Conservation (phyloP, 2,797 vertebrate species). For the Falco cherrug region DNA sequence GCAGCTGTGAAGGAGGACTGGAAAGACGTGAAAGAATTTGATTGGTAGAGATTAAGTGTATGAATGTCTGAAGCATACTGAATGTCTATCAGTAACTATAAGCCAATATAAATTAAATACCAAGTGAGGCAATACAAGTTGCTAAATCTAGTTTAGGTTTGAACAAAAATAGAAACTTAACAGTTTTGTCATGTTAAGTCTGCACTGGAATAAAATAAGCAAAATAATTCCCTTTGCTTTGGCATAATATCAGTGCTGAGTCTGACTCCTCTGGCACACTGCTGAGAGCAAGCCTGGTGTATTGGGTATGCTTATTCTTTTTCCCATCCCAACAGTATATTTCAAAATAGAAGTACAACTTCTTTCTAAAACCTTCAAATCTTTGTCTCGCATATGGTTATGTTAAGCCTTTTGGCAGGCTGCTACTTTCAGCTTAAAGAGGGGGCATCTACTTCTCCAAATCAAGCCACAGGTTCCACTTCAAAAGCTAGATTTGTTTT, state of each 20-base stretch:
- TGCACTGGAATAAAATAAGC: neutral
- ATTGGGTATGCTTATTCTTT: neutral
- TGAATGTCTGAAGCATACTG: neutral
- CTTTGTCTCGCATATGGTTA: neutral
- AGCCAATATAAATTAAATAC: neutral
- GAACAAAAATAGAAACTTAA: neutral
- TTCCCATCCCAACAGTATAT: neutral
- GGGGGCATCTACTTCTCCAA: neutral
- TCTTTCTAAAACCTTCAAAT: neutral
- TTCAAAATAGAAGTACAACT: neutral
- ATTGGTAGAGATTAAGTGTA: neutral
- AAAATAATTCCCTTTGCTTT: neutral
- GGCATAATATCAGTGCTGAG: neutral
- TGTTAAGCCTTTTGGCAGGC: neutral
- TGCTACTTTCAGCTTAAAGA: neutral
- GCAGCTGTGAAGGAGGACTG: constrained; percentile 45
- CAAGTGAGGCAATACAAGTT: neutral
- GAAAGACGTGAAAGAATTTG: constrained; percentile 40
- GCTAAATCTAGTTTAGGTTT: neutral
- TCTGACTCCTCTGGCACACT: neutral
- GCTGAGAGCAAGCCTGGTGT: neutral
- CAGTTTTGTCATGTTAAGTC: neutral
- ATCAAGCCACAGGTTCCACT: neutral
- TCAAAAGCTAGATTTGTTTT: neutral
- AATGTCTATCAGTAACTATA: neutral